Evolutionary conservation across 2,888 invertebrate species (phyloP).

Genomic region (Pachymerium ferrugineum): DNA sequence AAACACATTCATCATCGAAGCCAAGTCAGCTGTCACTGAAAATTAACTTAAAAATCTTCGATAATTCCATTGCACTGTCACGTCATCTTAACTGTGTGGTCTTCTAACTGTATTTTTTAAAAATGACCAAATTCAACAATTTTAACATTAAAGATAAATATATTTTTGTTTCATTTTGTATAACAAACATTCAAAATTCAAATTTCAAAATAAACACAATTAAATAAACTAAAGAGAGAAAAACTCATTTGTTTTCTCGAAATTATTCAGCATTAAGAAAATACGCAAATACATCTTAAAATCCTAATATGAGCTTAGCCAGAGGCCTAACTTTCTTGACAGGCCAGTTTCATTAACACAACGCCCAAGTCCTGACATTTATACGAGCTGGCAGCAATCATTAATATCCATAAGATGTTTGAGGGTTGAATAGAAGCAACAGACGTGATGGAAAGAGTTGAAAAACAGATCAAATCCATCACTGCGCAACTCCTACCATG

Average conservation of each 20-base stretch:
- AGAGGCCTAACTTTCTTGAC: slow-evolving; percentile 11
- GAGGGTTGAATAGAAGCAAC: background rate
- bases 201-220: no score
- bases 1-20: slow-evolving; percentile 38
- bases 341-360: slow-evolving; percentile 23
- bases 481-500: background rate
- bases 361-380: slow-evolving; percentile 1
- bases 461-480: background rate
- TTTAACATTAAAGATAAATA: no score
- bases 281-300: background rate
- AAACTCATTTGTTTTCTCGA: background rate
- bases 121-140: no score
- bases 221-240: background rate
- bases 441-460: background rate
- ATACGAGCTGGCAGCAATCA: slow-evolving; percentile 6
- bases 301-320: slow-evolving; percentile 10
- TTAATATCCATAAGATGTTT: slow-evolving; percentile 27
- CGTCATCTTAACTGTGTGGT: background rate
- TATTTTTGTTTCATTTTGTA: no score
- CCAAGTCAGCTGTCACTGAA: slow-evolving; percentile 37
- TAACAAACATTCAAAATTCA: no score
- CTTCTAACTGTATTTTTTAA: background rate
- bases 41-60: slow-evolving; percentile 38
- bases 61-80: slow-evolving; percentile 35
- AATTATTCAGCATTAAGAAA: background rate